A percentile compares a stretch with the other conserved stretches of the same genome.
Conservation (phyloP, 2,888 invertebrate species). For the Drosophila mercatorum region DNA sequence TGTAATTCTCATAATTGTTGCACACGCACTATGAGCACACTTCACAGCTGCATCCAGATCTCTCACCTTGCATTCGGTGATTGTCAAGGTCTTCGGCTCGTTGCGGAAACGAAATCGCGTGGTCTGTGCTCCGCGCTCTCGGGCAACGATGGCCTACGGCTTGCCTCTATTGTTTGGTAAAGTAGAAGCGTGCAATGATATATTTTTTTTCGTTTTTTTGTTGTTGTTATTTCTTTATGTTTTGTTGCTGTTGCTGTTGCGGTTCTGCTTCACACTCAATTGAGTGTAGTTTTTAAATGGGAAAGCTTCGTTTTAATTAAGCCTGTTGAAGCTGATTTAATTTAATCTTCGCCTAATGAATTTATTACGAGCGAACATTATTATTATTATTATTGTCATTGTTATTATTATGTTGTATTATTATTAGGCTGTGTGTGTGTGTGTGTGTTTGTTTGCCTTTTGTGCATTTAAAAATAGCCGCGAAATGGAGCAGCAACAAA, state of each 20-base stretch:
- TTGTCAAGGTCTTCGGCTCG: constrained; percentile 49
- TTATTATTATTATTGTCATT: constrained; percentile 11
- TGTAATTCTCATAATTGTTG: constrained; percentile 36
- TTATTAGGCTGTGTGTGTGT: constrained; percentile 16
- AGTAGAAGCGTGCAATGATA: constrained; percentile 38
- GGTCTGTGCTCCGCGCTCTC: constrained; percentile 26
- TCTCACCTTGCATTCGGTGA: constrained; percentile 54
- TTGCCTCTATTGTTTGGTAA: constrained; percentile 52
- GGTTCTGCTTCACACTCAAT: constrained; percentile 66
- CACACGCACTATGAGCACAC: constrained; percentile 40
- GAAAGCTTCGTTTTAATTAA: constrained; percentile 77
- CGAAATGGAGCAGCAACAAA: constrained; percentile 5
- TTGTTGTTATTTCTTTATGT: constrained; percentile 11
- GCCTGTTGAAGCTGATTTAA: constrained; percentile 77
- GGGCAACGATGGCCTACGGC: constrained; percentile 19
- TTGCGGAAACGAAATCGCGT: constrained; percentile 58
- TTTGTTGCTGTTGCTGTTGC: constrained; percentile 20
- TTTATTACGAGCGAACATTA: constrained; percentile 57
- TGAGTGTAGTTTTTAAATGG: constrained; percentile 71
- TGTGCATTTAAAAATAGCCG: constrained; percentile 4
- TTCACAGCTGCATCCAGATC: constrained; percentile 37
- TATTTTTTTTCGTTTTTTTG: constrained; percentile 28
- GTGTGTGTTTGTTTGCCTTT: constrained; percentile 24
- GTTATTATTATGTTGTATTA: constrained; percentile 28
- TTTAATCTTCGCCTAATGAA: constrained; percentile 77